Evolutionary conservation across 2,888 invertebrate species (phyloP).

Genomic region (Myathropa florea): DNA sequence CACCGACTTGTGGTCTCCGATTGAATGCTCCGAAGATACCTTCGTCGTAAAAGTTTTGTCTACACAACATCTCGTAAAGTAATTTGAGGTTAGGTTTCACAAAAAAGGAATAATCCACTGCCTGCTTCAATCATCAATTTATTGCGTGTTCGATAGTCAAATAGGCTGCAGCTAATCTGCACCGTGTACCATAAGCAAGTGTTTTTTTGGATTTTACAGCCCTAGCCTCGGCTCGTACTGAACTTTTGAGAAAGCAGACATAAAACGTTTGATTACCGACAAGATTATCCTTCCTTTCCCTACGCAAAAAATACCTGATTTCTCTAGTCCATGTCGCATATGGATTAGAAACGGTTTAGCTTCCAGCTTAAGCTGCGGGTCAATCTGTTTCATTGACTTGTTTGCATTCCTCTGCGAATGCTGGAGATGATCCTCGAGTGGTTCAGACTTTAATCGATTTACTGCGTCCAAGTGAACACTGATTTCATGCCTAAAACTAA

Average conservation of each 20-base stretch:
- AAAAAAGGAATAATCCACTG: too few relatives aligned
- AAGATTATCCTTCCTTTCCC: neutral
- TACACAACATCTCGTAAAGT: neutral
- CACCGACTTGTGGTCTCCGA: neutral
- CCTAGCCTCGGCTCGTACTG: neutral
- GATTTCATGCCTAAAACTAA: neutral
- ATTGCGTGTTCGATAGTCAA: neutral
- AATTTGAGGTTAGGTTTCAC: neutral
- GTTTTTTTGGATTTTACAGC: neutral
- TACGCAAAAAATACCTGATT: slow-evolving; percentile 19
- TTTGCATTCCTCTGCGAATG: neutral
- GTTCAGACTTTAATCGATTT: neutral
- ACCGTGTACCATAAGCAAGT: neutral
- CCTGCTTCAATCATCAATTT: neutral
- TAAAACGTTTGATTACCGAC: slow-evolving; percentile 10
- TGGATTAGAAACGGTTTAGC: neutral
- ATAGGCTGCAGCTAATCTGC: neutral
- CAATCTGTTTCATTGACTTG: neutral
- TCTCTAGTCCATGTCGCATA: neutral
- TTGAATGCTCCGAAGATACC: neutral
- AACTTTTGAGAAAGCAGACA: slow-evolving; percentile 17
- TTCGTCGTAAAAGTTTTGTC: neutral
- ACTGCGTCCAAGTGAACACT: neutral
- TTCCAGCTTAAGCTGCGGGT: neutral
- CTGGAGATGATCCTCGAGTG: neutral